Evolutionary conservation across 2,888 invertebrate species (phyloP).

Genomic region (Tenthredo notha): DNA sequence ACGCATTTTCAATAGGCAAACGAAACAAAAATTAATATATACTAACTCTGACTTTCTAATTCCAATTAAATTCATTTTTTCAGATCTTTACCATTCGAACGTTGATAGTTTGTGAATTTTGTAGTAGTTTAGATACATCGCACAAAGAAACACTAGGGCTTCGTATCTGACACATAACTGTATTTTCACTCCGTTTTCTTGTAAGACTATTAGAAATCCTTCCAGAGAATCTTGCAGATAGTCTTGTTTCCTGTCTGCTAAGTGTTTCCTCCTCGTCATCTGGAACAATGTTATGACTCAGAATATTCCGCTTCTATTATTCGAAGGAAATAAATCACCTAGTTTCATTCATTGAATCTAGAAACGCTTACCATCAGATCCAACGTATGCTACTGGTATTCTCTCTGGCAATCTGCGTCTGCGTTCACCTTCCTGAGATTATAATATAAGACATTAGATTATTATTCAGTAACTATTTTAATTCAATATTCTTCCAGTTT

Average conservation of each 20-base stretch:
- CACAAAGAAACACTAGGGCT: conserved; percentile 72
- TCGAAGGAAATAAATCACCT: background rate
- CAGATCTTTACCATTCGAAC: conserved; percentile 61
- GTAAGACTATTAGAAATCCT: conserved; percentile 59
- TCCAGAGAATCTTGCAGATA: conserved; percentile 64
- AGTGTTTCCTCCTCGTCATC: conserved; percentile 63
- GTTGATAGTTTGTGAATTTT: conserved; percentile 71
- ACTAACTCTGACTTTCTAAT: background rate
- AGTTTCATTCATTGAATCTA: conserved; percentile 1
- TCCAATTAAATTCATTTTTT: background rate
- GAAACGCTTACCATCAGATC: conserved; percentile 65
- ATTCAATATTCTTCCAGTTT: background rate
- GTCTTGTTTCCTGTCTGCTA: conserved; percentile 62
- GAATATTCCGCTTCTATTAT: background rate
- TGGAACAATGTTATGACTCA: conserved; percentile 45
- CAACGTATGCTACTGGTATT: conserved; percentile 61
- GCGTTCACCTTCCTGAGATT: conserved; percentile 64
- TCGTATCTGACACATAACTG: conserved; percentile 59
- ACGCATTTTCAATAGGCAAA: background rate
- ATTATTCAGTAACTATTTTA: background rate
- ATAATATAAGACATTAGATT: conserved; percentile 17
- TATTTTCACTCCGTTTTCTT: conserved; percentile 47
- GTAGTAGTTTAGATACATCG: conserved; percentile 72
- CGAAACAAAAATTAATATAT: background rate
- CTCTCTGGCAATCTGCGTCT: conserved; percentile 69